A percentile compares a stretch with the other conserved stretches of the same genome.
phyloP scores from a whole-genome alignment of 30 jellyfish, hydroid and myxozoan genomes.

The Rhopilema esculentum region DNA sequence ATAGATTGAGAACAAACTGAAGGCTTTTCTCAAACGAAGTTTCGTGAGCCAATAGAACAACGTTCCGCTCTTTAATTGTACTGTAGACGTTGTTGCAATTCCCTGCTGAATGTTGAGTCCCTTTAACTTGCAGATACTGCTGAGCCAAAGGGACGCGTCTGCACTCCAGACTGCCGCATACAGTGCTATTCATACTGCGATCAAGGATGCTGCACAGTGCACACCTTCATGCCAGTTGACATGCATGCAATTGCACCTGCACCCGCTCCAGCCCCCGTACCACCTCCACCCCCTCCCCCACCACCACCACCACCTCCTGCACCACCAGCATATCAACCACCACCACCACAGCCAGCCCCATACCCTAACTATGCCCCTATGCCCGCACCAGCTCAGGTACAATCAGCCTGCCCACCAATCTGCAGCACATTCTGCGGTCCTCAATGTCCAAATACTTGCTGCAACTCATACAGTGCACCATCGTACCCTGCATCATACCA shows the following conservation, averaged over 20 bases:
- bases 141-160: constrained; percentile 95
- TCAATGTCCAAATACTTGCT: constrained; percentile 87
- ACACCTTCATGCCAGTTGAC: constrained; percentile 39
- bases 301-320: constrained; percentile 73
- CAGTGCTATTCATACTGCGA: constrained; percentile 97
- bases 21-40: too few species aligned
- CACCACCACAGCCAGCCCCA: constrained; percentile 75
- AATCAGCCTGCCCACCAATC: constrained; percentile 77
- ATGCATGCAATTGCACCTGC: constrained; percentile 53
- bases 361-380: constrained; percentile 66
- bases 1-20: too few species aligned
- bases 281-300: constrained; percentile 72
- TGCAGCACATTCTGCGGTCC: constrained; percentile 92
- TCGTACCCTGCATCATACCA: constrained; percentile 18
- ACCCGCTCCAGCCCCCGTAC: constrained; percentile 67
- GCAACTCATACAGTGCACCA: constrained; percentile 50
- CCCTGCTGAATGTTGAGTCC: not conserved
- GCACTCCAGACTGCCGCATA: constrained; percentile 94
- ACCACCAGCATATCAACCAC: constrained; percentile 67
- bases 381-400: constrained; percentile 57
- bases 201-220: constrained; percentile 85
- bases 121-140: constrained; percentile 74
- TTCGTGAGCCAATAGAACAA: not conserved
- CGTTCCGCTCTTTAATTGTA: not conserved
- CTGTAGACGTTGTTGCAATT: not conserved